Evolutionary conservation across 2,113 vertebrate species (phyloP).

Genomic region (Ophiodon elongatus): DNA sequence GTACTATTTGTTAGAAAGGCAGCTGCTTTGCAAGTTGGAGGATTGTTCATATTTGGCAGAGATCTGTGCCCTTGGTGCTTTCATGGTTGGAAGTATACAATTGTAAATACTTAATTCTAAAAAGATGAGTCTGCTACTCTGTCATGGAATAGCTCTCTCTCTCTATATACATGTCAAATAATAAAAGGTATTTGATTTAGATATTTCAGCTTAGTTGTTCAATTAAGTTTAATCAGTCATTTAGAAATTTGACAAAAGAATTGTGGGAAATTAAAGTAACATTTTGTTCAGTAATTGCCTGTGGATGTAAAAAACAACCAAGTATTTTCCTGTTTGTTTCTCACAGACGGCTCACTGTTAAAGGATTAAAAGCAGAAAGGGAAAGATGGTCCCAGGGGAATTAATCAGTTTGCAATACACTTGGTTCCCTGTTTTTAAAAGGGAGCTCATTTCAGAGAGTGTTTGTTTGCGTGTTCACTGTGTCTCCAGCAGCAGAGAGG

Average conservation of each 20-base stretch:
- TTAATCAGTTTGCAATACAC: slow-evolving; percentile 52
- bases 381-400: slow-evolving; percentile 47
- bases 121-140: not conserved
- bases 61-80: not conserved
- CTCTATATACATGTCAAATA: not conserved
- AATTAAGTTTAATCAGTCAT: not conserved
- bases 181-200: not conserved
- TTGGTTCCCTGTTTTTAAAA: slow-evolving; percentile 57
- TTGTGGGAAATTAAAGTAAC: slow-evolving; percentile 3
- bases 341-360: slow-evolving; percentile 47
- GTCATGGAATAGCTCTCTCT: not conserved
- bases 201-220: not conserved
- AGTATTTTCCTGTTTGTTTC: slow-evolving; percentile 22
- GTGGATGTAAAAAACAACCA: slow-evolving; percentile 20
- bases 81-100: not conserved
- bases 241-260: not conserved
- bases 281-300: slow-evolving; percentile 38
- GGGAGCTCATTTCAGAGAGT: slow-evolving; percentile 32
- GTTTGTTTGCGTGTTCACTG: slow-evolving; percentile 61
- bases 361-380: slow-evolving; percentile 48
- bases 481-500: slow-evolving; percentile 57
- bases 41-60: not conserved
- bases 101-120: slow-evolving; percentile 25
- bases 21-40: not conserved
- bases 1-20: not conserved